Percentiles rank a stretch among this genome's conserved stretches.
Conservation (phyloP, 1,140 invertebrate species). For the Cylas formicarius region DNA sequence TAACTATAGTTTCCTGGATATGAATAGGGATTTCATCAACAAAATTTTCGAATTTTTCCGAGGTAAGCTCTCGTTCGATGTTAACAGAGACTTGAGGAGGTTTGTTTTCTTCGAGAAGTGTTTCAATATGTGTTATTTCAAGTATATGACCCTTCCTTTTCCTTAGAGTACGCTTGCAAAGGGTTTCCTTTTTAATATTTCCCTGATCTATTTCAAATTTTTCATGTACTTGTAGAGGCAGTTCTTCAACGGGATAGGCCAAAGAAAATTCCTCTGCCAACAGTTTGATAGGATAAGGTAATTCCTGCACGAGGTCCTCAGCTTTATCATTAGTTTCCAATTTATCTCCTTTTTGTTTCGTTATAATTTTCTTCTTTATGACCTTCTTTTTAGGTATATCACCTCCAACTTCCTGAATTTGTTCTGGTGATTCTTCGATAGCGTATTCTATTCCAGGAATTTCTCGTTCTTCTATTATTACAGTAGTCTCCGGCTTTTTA, state of each 20-base stretch:
- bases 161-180: conserved; percentile 28
- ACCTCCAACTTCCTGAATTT: conserved; percentile 31
- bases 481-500: conserved; percentile 31
- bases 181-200: conserved; percentile 23
- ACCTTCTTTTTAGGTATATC: conserved; percentile 38
- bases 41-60: conserved; percentile 6
- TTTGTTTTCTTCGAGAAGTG: conserved; percentile 20
- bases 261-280: too few species aligned
- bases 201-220: conserved; percentile 30
- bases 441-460: conserved; percentile 36
- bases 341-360: conserved; percentile 32
- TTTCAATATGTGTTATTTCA: conserved; percentile 28
- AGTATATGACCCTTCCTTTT: conserved; percentile 29
- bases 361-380: conserved; percentile 36
- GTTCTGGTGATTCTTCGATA: conserved; percentile 35
- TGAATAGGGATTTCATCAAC: conserved; percentile 38
- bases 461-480: conserved; percentile 28
- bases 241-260: conserved; percentile 28
- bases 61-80: conserved; percentile 29
- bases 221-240: conserved; percentile 31
- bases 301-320: too few species aligned
- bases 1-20: conserved; percentile 20
- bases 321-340: conserved; percentile 30
- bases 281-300: too few species aligned
- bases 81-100: conserved; percentile 27